Percentiles rank a stretch among this genome's conserved stretches.
Conservation (phyloP, 2,113 vertebrate genomes). For the Gadus macrocephalus region DNA sequence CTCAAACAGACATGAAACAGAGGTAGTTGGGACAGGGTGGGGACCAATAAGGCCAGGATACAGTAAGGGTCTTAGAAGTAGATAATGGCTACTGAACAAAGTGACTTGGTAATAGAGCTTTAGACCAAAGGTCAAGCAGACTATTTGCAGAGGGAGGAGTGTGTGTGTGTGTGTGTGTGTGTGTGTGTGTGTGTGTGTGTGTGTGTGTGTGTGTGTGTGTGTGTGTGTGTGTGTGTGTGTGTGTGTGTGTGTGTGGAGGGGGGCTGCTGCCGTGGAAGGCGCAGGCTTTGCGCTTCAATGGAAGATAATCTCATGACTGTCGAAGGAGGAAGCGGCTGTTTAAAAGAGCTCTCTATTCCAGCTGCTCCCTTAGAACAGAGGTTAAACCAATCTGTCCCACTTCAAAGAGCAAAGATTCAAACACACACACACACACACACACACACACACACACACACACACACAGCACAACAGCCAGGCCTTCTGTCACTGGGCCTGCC, state of each 20-base stretch:
- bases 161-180: neutral
- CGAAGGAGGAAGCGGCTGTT: conserved; percentile 62
- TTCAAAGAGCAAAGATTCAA: conserved; percentile 56
- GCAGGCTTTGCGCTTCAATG: conserved; percentile 63
- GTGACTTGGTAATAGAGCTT: conserved; percentile 51
- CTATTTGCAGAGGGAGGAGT: conserved; percentile 50
- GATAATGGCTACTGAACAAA: conserved; percentile 30
- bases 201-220: too few species aligned
- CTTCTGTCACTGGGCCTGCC: conserved; percentile 39
- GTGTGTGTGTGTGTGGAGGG: conserved; percentile 17
- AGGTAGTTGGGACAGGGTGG: neutral
- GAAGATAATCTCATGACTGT: conserved; percentile 70
- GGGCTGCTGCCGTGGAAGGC: conserved; percentile 37
- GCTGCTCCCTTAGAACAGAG: conserved; percentile 61
- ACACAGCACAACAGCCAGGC: conserved; percentile 23
- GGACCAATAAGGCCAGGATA: conserved; percentile 3
- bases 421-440: conserved; percentile 20
- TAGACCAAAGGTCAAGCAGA: conserved; percentile 57
- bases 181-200: neutral
- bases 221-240: too few species aligned
- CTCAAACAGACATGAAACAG: conserved; percentile 27
- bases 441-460: conserved; percentile 21
- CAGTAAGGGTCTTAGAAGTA: conserved; percentile 27
- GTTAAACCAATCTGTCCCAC: conserved; percentile 72
- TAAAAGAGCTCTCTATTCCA: conserved; percentile 70